Evolutionary conservation across 1,140 invertebrate species (phyloP).

Genomic region (Littorina saxatilis): DNA sequence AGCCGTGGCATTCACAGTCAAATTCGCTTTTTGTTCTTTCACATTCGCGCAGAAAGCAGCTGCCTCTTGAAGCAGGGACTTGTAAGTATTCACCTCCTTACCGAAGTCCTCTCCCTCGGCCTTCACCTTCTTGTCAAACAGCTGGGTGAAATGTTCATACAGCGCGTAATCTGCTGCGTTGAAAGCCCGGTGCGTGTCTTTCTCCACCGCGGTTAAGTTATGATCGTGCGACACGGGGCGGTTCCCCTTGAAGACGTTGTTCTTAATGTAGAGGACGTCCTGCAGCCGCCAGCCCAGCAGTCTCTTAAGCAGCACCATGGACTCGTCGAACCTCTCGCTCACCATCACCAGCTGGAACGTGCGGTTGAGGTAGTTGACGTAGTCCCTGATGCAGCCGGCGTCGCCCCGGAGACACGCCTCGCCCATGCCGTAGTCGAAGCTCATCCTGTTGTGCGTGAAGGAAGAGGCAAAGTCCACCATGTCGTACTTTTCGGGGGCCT

Average conservation of each 20-base stretch:
- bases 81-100: slow-evolving; percentile 35
- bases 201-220: background rate
- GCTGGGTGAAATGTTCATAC: slow-evolving; percentile 42
- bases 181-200: slow-evolving; percentile 26
- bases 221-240: background rate
- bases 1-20: background rate
- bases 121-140: slow-evolving; percentile 35
- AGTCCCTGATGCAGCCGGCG: background rate
- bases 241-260: slow-evolving; percentile 17
- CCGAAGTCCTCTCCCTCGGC: slow-evolving; percentile 26
- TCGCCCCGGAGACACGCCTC: background rate
- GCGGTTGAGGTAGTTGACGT: slow-evolving; percentile 57
- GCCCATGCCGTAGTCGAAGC: slow-evolving; percentile 42
- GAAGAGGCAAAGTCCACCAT: no score
- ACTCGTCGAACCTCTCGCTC: slow-evolving; percentile 77
- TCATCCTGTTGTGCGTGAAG: slow-evolving; percentile 41
- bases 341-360: slow-evolving; percentile 77
- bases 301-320: slow-evolving; percentile 75
- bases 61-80: background rate
- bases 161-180: slow-evolving; percentile 42
- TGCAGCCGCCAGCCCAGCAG: slow-evolving; percentile 76
- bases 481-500: slow-evolving; percentile 26
- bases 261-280: slow-evolving; percentile 67
- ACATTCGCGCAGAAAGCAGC: slow-evolving; percentile 34
- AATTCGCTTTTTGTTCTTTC: background rate